phyloP scores from a whole-genome alignment of 2,888 invertebrate genomes.

The Uloborus plumipes region DNA sequence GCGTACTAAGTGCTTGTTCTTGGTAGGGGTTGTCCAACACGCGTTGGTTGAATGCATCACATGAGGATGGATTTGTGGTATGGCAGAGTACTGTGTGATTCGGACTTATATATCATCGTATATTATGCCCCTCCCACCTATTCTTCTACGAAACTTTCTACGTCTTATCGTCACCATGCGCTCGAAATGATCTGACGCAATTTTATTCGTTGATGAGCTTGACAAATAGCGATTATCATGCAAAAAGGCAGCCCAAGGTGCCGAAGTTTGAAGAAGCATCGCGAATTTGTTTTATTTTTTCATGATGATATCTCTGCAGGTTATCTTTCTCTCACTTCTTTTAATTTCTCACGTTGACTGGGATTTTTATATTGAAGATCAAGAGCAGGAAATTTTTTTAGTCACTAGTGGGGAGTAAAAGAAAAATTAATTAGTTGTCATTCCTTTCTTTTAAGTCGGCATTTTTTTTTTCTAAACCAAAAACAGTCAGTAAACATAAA shows the following conservation, averaged over 20 bases:
- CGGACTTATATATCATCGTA: conserved; percentile 22
- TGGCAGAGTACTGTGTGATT: background rate
- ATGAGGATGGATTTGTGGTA: conserved; percentile 54
- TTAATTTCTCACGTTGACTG: conserved; percentile 15
- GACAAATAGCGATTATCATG: conserved; percentile 39
- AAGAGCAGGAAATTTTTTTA: too few relatives aligned
- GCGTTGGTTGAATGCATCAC: conserved; percentile 61
- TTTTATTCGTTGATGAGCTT: conserved; percentile 45
- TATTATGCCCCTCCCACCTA: background rate
- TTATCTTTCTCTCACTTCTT: conserved; percentile 13
- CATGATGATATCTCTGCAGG: background rate
- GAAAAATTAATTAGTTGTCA: too few relatives aligned
- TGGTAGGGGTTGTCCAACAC: conserved; percentile 41
- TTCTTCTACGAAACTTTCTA: conserved; percentile 13
- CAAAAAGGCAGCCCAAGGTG: conserved; percentile 29
- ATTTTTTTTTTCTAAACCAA: too few relatives aligned
- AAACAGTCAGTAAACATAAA: too few relatives aligned
- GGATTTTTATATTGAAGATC: too few relatives aligned
- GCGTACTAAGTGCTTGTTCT: conserved; percentile 35
- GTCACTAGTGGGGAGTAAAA: too few relatives aligned
- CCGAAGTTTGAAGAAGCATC: conserved; percentile 17
- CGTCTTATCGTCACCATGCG: conserved; percentile 39
- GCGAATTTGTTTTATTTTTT: conserved; percentile 2
- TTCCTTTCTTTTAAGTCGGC: too few relatives aligned
- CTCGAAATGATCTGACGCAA: conserved; percentile 35